phyloP scores from a whole-genome alignment of 2,797 vertebrate species.

The Gorsachius magnificus region DNA sequence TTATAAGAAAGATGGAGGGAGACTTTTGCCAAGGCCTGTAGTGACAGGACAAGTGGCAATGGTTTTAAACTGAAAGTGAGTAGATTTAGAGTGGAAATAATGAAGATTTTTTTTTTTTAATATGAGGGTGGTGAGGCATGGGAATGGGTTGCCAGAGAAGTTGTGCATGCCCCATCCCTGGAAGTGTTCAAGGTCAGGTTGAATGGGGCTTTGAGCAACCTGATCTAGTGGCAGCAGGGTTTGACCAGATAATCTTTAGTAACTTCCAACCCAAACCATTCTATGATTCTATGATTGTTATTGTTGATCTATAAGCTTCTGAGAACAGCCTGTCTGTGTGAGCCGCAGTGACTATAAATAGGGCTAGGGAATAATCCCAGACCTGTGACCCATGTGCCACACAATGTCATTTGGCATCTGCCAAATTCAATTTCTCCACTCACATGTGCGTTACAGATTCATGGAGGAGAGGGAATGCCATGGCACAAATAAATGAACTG shows the following conservation, averaged over 20 bases:
- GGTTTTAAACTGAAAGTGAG: neutral
- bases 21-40: neutral
- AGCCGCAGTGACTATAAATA: neutral
- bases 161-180: neutral
- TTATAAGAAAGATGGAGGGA: neutral
- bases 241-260: neutral
- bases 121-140: neutral
- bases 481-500: neutral
- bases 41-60: neutral
- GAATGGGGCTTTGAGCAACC: neutral
- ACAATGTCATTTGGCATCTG: neutral
- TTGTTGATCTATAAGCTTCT: neutral
- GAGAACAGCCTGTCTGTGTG: accelerated
- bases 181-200: neutral
- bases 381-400: neutral
- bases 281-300: neutral
- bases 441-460: neutral
- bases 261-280: neutral
- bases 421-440: neutral
- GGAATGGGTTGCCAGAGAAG: neutral
- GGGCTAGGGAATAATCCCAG: neutral
- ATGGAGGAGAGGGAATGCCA: neutral
- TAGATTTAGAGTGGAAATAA: neutral
- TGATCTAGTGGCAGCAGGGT: too few species aligned
- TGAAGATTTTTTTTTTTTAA: neutral